phyloP scores from a whole-genome alignment of 2,113 vertebrate genomes.

The Progne subis region DNA sequence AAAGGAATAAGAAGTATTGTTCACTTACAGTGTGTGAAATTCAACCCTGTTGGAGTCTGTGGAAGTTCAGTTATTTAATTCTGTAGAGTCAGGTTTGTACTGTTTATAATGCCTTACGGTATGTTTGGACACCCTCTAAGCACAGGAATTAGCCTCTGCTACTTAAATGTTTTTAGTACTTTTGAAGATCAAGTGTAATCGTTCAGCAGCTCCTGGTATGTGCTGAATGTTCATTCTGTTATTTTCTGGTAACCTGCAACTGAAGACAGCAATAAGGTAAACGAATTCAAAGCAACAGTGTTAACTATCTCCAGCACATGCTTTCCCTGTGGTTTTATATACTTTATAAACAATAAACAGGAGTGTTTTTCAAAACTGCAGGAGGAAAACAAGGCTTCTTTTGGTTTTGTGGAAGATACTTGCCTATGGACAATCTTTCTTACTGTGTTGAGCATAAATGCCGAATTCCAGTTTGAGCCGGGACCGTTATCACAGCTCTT shows the following conservation, averaged over 20 bases:
- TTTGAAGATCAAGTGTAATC: not conserved
- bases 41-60: not conserved
- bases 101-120: not conserved
- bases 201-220: not conserved
- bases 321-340: not conserved
- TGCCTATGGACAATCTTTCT: not conserved
- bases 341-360: not conserved
- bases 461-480: slow-evolving; percentile 3
- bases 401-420: not conserved
- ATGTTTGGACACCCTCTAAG: not conserved
- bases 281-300: not conserved
- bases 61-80: not conserved
- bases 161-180: not conserved
- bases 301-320: not conserved
- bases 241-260: not conserved
- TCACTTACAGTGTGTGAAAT: not conserved
- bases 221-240: not conserved
- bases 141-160: not conserved
- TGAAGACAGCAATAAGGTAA: not conserved
- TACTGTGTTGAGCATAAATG: not conserved
- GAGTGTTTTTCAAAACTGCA: not conserved
- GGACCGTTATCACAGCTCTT: not conserved
- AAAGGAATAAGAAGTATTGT: not conserved
- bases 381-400: not conserved
- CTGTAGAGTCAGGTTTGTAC: not conserved